Evolutionary conservation across 2,888 invertebrate genomes (phyloP), one percentile per base, ranked within the genome.

Genomic region (Caenorhabditis wallacei): DNA sequence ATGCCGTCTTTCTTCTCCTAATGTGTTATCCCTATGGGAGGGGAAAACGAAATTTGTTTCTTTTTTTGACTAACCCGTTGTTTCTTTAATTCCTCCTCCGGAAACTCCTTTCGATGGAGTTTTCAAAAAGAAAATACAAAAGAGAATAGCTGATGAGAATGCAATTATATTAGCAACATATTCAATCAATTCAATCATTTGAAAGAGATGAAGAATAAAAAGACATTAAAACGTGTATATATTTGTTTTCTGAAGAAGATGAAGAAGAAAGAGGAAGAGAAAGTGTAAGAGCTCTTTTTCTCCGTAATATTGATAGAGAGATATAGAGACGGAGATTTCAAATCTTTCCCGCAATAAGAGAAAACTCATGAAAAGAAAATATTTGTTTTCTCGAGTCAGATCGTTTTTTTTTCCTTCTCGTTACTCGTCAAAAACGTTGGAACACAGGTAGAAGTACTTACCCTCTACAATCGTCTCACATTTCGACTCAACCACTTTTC

Each of bases 11-110:
- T 48, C 40, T 68, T 76, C 26, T 48, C 40, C 76, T 76, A 76
- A 76, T 76, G 78, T 78, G 61, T 78, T 78, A 78, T 78, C 61
- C 78, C 54, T 20, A 59, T 75, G 75, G 68, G 59, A 61, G 37
- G 37, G 63, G 11, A 48, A 48, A 48, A 18, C 4, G 13, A n/a
- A 48, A 18, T 48, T 48, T 48, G 46, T 48, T 48, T 48, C 46
- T 48, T 48, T 48, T 53, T 24, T 53, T 53, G 24, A 68, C 76
- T 61, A 46, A 68, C 66, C 68, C 51, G 59, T 56, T 51, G 30
- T 57, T 68, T 68, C 53, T 53, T 72, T 61, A 63, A 35, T 37
- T 51, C 57, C 48, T 51, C 57, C 56, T 43, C 57, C 24, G 16
- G 57, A 59, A 43, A 61, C 51, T 40, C 7, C 46, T 48, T 48